Evolutionary conservation across 2,113 vertebrate genomes (phyloP).

Genomic region (Amazona guildingii): DNA sequence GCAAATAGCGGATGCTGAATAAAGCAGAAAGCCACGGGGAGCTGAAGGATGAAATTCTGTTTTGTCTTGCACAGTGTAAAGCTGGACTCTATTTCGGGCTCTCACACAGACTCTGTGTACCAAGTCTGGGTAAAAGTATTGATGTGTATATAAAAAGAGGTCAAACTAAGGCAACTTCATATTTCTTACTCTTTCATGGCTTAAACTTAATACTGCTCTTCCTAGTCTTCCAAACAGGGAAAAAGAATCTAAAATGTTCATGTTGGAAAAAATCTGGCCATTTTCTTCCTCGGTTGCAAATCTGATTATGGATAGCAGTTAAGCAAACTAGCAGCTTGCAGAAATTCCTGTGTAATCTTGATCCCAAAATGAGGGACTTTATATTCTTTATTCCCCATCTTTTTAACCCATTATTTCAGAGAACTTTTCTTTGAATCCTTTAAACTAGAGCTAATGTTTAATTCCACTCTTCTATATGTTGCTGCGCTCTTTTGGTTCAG

Average conservation of each 20-base stretch:
- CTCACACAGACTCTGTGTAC: neutral
- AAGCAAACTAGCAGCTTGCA: slow-evolving; percentile 39
- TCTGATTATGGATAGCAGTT: neutral
- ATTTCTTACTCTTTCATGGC: neutral
- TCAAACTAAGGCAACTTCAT: neutral
- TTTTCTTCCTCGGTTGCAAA: neutral
- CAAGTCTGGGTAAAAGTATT: neutral
- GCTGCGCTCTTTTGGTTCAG: neutral
- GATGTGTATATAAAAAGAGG: neutral
- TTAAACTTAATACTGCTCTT: neutral
- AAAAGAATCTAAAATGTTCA: neutral
- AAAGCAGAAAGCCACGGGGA: neutral
- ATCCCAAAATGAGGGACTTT: slow-evolving; percentile 1
- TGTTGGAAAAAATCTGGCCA: neutral
- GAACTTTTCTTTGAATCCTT: neutral
- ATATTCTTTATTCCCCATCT: neutral
- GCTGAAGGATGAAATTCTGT: neutral
- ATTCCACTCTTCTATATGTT: neutral
- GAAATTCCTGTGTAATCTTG: neutral
- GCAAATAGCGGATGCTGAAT: neutral
- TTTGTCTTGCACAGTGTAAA: neutral
- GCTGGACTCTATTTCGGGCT: neutral
- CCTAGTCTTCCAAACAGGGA: neutral
- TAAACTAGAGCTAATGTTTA: neutral
- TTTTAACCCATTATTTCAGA: neutral